A percentile compares a stretch with the other conserved stretches of the same genome.
Evolutionary conservation across 2,888 invertebrate species (phyloP).

Genomic region (Ptychoptera contaminata): DNA sequence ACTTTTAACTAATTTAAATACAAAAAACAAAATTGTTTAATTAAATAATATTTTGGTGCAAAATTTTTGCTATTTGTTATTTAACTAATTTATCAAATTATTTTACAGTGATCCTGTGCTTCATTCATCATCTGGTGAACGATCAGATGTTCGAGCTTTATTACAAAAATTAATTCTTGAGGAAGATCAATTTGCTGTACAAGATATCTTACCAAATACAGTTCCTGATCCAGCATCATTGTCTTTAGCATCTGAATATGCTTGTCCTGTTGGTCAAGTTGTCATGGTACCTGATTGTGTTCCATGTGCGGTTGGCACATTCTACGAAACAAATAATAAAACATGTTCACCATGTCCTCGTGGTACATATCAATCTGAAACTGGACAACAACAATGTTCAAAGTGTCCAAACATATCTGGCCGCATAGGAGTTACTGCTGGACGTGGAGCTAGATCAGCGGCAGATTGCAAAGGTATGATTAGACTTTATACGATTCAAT

Average conservation of each 20-base stretch:
- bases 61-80: constrained; percentile 1
- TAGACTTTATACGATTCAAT: too few species aligned
- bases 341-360: constrained; percentile 70
- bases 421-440: constrained; percentile 75
- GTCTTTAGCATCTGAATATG: constrained; percentile 74
- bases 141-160: constrained; percentile 66
- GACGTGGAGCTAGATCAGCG: constrained; percentile 73
- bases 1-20: neutral
- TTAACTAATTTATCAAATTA: neutral
- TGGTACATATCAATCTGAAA: constrained; percentile 88
- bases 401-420: constrained; percentile 82
- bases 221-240: constrained; percentile 86
- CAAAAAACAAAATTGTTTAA: constrained; percentile 1
- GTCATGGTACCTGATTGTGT: constrained; percentile 89
- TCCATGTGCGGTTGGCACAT: constrained; percentile 84
- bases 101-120: constrained; percentile 67
- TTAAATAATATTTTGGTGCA: too few species aligned
- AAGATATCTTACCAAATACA: constrained; percentile 85
- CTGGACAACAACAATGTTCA: constrained; percentile 76
- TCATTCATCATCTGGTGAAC: constrained; percentile 72
- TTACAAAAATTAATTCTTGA: constrained; percentile 82
- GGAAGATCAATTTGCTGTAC: constrained; percentile 86
- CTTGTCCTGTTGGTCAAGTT: constrained; percentile 86
- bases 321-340: constrained; percentile 57
- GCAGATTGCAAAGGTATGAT: constrained; percentile 70